phyloP scores from a whole-genome alignment of 2,888 invertebrate genomes.

The Aplocera efformata region DNA sequence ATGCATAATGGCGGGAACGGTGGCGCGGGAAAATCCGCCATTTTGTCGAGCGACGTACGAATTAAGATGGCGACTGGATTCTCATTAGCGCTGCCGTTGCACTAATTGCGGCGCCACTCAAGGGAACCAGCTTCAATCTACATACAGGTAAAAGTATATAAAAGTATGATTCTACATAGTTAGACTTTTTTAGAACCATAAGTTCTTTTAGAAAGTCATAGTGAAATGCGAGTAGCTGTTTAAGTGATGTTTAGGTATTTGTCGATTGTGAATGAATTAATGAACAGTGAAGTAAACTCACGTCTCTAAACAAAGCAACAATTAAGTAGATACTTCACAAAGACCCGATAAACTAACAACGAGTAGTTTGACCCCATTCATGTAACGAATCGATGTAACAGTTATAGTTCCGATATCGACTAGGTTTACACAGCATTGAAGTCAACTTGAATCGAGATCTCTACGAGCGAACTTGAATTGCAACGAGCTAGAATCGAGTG shows the following conservation, averaged over 20 bases:
- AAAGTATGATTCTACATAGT: too few relatives aligned
- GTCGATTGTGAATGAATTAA: too few relatives aligned
- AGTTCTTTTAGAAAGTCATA: too few relatives aligned
- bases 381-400: slow-evolving; percentile 1
- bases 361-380: slow-evolving; percentile 1
- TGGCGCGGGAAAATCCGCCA: slow-evolving; percentile 30
- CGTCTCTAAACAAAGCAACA: too few relatives aligned
- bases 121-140: slow-evolving; percentile 20
- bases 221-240: too few relatives aligned
- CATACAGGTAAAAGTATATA: slow-evolving; percentile 9
- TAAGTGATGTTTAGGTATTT: too few relatives aligned
- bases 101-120: slow-evolving; percentile 48
- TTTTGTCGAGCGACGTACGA: slow-evolving; percentile 42
- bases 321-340: too few relatives aligned
- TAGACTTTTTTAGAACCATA: too few relatives aligned
- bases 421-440: slow-evolving; percentile 3
- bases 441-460: slow-evolving; percentile 5
- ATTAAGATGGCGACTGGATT: slow-evolving; percentile 43
- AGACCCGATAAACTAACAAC: too few relatives aligned
- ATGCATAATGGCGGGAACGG: slow-evolving; percentile 29
- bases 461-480: background rate
- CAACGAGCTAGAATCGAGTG: slow-evolving; percentile 13
- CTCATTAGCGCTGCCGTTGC: slow-evolving; percentile 48
- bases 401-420: background rate
- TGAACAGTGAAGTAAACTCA: too few relatives aligned